Percentiles rank a stretch among this genome's conserved stretches.
phyloP scores from a whole-genome alignment of 2,888 invertebrate species.

The Hydroisotoma schaefferi region DNA sequence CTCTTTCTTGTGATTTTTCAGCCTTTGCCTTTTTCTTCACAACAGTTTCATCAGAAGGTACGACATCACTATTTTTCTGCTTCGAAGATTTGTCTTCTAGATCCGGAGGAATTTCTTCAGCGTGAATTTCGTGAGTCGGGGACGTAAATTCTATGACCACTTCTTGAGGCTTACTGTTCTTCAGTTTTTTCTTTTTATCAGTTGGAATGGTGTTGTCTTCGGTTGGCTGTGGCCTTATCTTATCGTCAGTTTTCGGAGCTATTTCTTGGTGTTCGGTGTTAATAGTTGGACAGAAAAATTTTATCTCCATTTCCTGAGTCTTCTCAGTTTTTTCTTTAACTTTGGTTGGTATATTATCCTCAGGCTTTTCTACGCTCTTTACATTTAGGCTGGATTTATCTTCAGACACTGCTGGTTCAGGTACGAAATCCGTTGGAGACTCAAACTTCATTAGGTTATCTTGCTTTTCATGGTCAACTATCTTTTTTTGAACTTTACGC shows the following conservation, averaged over 20 bases:
- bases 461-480: not conserved
- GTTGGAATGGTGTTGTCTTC: too few relatives aligned
- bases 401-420: not conserved
- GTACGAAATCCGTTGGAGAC: not conserved
- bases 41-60: not conserved
- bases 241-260: too few relatives aligned
- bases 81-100: not conserved
- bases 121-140: not conserved
- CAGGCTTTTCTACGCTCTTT: not conserved
- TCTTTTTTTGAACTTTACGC: not conserved
- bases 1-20: not conserved
- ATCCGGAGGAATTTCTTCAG: not conserved
- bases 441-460: not conserved
- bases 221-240: too few relatives aligned
- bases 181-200: constrained; percentile 3
- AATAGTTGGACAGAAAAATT: too few relatives aligned
- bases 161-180: not conserved
- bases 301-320: not conserved
- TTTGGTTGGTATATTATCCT: too few relatives aligned
- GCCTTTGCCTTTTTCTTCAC: not conserved
- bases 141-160: not conserved
- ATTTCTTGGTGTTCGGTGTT: too few relatives aligned
- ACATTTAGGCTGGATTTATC: not conserved
- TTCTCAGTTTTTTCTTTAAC: not conserved
- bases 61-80: not conserved